Evolutionary conservation across 2,888 invertebrate species (phyloP).

Genomic region (Lepidonotus clava): DNA sequence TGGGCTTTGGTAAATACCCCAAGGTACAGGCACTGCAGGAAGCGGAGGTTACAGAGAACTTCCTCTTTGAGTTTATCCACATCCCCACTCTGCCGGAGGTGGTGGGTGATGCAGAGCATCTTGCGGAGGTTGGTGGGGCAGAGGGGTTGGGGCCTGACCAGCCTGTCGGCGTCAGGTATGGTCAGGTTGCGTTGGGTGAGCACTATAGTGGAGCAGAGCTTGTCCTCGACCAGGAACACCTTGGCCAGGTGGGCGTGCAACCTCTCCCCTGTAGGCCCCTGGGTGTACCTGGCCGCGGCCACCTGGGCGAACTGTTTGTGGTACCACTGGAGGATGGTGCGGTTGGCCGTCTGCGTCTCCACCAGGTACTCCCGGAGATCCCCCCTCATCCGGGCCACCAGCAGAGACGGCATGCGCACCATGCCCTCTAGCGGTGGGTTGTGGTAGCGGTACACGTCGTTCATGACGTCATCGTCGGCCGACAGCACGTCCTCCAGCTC

Average conservation of each 20-base stretch:
- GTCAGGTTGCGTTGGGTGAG: slow-evolving; percentile 69
- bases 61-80: slow-evolving; percentile 64
- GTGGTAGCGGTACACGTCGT: slow-evolving; percentile 74
- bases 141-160: slow-evolving; percentile 68
- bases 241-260: slow-evolving; percentile 35
- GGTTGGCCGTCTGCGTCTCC: slow-evolving; percentile 71
- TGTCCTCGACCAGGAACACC: slow-evolving; percentile 57
- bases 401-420: slow-evolving; percentile 73
- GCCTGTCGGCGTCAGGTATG: slow-evolving; percentile 73
- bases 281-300: slow-evolving; percentile 69
- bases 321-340: slow-evolving; percentile 74
- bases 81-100: slow-evolving; percentile 66
- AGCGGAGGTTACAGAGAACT: slow-evolving; percentile 71
- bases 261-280: slow-evolving; percentile 53
- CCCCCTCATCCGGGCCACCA: slow-evolving; percentile 73
- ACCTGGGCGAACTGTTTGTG: slow-evolving; percentile 75
- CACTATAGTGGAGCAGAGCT: slow-evolving; percentile 70
- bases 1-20: not conserved
- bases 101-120: slow-evolving; percentile 70
- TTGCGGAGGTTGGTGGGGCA: slow-evolving; percentile 68
- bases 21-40: slow-evolving; percentile 65
- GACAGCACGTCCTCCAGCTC: slow-evolving; percentile 78
- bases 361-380: slow-evolving; percentile 75
- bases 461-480: slow-evolving; percentile 69
- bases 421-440: slow-evolving; percentile 75